A percentile compares a stretch with the other conserved stretches of the same genome.
phyloP scores from a whole-genome alignment of 2,797 vertebrate genomes.

The Phaenicophaeus curvirostris region DNA sequence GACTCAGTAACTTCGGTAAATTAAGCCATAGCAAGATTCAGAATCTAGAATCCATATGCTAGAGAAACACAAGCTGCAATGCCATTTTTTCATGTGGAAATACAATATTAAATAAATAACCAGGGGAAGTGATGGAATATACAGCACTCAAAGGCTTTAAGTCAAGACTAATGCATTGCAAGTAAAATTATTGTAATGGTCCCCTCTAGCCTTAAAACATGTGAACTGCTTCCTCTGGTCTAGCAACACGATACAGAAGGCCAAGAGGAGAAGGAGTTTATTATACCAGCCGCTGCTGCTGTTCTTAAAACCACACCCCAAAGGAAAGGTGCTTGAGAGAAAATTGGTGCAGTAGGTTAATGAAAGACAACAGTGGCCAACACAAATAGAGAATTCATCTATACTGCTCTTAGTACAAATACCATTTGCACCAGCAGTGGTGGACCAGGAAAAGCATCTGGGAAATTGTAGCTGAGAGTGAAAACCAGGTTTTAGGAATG shows the following conservation, averaged over 20 bases:
- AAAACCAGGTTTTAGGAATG: background rate
- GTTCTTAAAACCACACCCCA: slow-evolving; percentile 9
- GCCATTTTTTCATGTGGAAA: background rate
- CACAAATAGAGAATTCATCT: background rate
- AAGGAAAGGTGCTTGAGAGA: slow-evolving; percentile 1
- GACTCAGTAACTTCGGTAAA: background rate
- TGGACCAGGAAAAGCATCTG: background rate
- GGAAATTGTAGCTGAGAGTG: background rate
- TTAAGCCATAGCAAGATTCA: background rate
- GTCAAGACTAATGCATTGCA: background rate
- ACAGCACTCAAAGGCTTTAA: background rate
- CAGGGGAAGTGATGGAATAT: background rate
- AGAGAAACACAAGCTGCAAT: background rate
- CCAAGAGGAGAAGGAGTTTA: background rate
- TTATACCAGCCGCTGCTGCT: background rate
- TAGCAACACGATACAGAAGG: background rate
- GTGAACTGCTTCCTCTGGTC: slow-evolving; percentile 12
- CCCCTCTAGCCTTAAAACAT: slow-evolving; percentile 27
- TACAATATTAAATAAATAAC: background rate
- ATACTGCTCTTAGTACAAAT: background rate
- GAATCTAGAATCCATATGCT: background rate
- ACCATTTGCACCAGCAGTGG: background rate
- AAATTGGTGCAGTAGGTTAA: slow-evolving; percentile 23
- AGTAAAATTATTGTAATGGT: slow-evolving; percentile 46
- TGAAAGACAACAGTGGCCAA: background rate